Evolutionary conservation across 2,797 vertebrate species (phyloP).

Genomic region (Todus mexicanus): DNA sequence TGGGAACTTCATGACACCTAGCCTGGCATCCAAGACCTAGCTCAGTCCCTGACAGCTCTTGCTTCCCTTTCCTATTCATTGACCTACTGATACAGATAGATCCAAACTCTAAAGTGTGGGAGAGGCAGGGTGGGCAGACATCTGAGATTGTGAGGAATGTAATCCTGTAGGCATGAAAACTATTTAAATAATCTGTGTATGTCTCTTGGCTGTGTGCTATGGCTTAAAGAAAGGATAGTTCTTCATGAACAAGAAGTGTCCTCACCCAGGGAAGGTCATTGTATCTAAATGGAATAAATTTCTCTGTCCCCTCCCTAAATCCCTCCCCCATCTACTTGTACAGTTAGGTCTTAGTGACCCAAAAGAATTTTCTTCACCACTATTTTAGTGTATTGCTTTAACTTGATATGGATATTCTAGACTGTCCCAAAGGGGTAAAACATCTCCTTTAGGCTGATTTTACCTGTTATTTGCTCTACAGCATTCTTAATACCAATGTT

Average conservation of each 20-base stretch:
- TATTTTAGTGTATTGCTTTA: not conserved
- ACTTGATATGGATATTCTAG: not conserved
- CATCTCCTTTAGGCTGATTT: not conserved
- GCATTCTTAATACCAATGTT: not conserved
- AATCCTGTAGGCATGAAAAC: not conserved
- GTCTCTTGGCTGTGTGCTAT: not conserved
- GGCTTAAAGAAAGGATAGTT: not conserved
- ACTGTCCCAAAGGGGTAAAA: not conserved
- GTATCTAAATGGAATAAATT: not conserved
- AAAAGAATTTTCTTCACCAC: not conserved
- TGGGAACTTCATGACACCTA: not conserved
- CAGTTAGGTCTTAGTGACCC: not conserved
- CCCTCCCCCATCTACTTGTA: not conserved
- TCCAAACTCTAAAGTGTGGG: not conserved
- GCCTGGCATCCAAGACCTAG: not conserved
- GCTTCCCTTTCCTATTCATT: not conserved
- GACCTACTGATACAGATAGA: not conserved
- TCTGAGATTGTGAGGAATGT: not conserved
- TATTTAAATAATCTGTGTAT: not conserved
- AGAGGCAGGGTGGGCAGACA: not conserved
- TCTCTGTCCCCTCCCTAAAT: not conserved
- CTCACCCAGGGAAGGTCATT: not conserved
- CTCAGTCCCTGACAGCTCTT: not conserved
- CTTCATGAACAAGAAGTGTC: not conserved
- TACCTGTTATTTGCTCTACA: not conserved